Evolutionary conservation across 1,140 invertebrate genomes (phyloP).

Genomic region (Bombus breviceps): DNA sequence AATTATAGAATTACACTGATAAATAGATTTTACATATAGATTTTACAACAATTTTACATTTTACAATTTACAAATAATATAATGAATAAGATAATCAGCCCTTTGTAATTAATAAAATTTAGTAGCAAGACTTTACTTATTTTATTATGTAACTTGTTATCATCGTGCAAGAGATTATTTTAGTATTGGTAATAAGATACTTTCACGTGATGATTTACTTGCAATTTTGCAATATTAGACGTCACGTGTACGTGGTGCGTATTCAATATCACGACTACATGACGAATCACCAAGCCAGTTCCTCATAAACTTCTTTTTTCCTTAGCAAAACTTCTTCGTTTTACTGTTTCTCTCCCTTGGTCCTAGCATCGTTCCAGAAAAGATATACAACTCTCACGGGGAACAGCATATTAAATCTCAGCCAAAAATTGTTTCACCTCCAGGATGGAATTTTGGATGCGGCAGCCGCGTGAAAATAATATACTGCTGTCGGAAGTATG

Average conservation of each 20-base stretch:
- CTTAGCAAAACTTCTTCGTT: constrained; percentile 2
- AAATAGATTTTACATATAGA: too few species aligned
- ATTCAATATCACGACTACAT: constrained; percentile 5
- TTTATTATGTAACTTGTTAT: not conserved
- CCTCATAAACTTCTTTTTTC: constrained; percentile 23
- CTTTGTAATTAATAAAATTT: not conserved
- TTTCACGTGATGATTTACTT: constrained; percentile 20
- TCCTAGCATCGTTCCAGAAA: constrained; percentile 10
- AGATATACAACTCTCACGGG: constrained; percentile 23
- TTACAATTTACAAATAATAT: too few species aligned
- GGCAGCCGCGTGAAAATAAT: not conserved
- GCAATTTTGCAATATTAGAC: constrained; percentile 16
- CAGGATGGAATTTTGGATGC: not conserved
- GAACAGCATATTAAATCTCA: constrained; percentile 37
- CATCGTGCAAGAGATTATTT: not conserved
- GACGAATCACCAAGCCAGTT: constrained; percentile 31
- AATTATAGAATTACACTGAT: not conserved
- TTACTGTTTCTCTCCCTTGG: not conserved
- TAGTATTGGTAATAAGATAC: not conserved
- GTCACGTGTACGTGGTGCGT: too few species aligned
- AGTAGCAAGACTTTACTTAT: fast-evolving
- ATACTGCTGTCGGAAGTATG: not conserved
- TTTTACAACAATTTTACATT: too few species aligned
- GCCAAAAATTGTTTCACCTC: constrained; percentile 26
- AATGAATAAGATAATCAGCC: too few species aligned